Conservation (phyloP, 1,140 invertebrate genomes). For the Tetraneura akinire region DNA sequence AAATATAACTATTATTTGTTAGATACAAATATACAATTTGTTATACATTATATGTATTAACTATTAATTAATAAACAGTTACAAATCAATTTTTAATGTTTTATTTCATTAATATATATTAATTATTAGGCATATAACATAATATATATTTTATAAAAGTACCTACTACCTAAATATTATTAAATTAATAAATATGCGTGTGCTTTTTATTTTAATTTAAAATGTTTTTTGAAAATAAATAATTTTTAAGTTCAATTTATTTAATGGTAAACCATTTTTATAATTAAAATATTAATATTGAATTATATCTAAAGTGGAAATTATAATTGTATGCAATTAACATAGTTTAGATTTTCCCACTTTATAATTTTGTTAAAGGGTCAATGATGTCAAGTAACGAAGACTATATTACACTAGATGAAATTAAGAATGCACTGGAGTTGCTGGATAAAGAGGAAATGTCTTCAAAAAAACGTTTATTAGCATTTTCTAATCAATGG, state of each 20-base stretch:
- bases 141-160: no score
- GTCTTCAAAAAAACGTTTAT: conserved; percentile 28
- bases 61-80: conserved; percentile 27
- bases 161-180: no score
- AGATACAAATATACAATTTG: neutral
- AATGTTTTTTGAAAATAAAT: no score
- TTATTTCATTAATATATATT: neutral
- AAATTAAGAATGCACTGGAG: conserved; percentile 24
- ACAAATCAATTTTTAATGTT: conserved; percentile 4
- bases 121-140: no score
- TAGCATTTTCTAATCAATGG: conserved; percentile 16
- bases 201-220: no score
- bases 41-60: no score
- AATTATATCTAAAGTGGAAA: conserved; percentile 4
- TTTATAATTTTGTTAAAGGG: conserved; percentile 51
- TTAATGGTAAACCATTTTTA: no score
- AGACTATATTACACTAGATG: conserved; percentile 35
- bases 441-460: conserved; percentile 37
- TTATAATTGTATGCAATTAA: conserved; percentile 14
- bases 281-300: no score
- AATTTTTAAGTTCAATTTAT: no score
- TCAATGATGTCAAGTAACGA: conserved; percentile 39
- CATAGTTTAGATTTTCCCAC: conserved; percentile 30
- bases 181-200: no score
- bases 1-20: neutral